Evolutionary conservation across 2,797 vertebrate genomes (phyloP), one percentile per base, ranked within the genome.

Genomic region (Aphelocoma californica): DNA sequence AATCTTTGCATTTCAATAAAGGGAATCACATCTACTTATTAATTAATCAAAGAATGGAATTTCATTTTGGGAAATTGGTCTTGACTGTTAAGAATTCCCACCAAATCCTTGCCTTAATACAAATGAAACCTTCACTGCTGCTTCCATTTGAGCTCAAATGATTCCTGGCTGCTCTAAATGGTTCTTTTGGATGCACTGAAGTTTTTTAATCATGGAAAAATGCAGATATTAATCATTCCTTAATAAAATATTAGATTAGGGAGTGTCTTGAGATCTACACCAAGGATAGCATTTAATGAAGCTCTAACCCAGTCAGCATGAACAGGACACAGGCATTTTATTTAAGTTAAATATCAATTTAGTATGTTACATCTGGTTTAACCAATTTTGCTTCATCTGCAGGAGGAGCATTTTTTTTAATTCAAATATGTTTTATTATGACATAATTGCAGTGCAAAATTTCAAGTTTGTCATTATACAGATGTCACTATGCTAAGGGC

Each of bases 1-100:
- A 96, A 70, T 85, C 51, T 93, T 88, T 94, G 44, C 69, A 93
- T 94, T 97, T 96, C 90, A 96, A 61, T 96, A 96, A 95, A 91
- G 78, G 62, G 83, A 96, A 96, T 93, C 86, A 88, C 79, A 96
- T 95, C 83, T 95, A 95, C 58, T 79, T 94, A 87, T 92, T 96
- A 97, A 97, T 97, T 97, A 97, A 97, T 97, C 88, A 97, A 97
- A 97, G 80, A 97, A 86, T 67, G 31, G 92, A 96, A 97, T 96
- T 97, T 97, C 67, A 86, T 94, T 97, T 97, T 81, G 81, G 83
- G 82, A 97, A 96, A 97, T 93, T 94, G 81, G 86, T 96, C 88
- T 95, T 90, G 94, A 94, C 84, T 85, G 83, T 96, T 96, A 91
- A 95, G 84, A 94, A 95, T 97, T 97, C 78, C 92, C 88, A 93